Conservation (phyloP, 2,888 invertebrate genomes). For the Nebria salina region DNA sequence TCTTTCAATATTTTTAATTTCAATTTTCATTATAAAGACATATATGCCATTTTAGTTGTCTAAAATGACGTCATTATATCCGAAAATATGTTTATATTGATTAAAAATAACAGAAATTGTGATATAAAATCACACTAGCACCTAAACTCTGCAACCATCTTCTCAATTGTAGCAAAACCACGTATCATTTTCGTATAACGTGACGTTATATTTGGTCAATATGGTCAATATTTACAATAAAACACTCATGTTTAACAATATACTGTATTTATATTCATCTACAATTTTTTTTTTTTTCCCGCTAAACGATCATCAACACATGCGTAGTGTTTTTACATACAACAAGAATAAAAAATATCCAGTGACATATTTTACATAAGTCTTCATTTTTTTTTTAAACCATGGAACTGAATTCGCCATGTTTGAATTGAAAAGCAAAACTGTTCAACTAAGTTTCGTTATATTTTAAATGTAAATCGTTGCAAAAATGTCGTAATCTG, state of each 20-base stretch:
- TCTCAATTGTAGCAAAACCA: too few species aligned
- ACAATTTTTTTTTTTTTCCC: conserved; percentile 21
- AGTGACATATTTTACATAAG: neutral
- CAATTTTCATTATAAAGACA: too few species aligned
- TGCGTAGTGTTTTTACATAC: conserved; percentile 14
- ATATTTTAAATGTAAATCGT: neutral
- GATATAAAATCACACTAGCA: too few species aligned
- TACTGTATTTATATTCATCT: conserved; percentile 31
- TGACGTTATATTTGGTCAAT: too few species aligned
- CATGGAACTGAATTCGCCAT: neutral
- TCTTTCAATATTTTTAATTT: too few species aligned
- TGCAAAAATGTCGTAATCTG: neutral
- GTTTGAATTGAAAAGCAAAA: neutral
- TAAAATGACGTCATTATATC: too few species aligned
- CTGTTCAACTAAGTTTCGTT: neutral
- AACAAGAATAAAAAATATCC: conserved; percentile 16
- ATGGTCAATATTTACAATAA: neutral
- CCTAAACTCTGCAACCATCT: too few species aligned
- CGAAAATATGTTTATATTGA: too few species aligned
- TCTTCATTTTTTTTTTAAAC: neutral
- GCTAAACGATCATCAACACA: conserved; percentile 25
- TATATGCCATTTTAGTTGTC: too few species aligned
- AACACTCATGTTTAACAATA: conserved; percentile 30
- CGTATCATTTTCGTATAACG: too few species aligned
- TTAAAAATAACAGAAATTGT: too few species aligned